Percentiles rank a stretch among this genome's conserved stretches.
Conservation (phyloP, 1,140 invertebrate genomes). For the Tetragnatha versicolor region DNA sequence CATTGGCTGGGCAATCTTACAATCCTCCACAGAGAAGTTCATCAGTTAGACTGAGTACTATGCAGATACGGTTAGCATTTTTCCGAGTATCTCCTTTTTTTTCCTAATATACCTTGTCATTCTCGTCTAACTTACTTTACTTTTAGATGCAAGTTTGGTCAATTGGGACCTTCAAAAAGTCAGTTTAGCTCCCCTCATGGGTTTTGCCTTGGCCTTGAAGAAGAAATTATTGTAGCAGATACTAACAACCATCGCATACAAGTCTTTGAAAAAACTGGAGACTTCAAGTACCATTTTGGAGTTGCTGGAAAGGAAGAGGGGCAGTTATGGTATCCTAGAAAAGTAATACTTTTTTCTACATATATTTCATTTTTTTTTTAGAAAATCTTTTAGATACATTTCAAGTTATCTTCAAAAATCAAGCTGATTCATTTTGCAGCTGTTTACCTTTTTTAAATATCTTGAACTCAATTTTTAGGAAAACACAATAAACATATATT, state of each 20-base stretch:
- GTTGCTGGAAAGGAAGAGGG: conserved; percentile 92
- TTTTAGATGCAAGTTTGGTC: conserved; percentile 87
- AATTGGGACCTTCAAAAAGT: conserved; percentile 85
- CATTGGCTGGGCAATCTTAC: conserved; percentile 27
- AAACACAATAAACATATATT: no score
- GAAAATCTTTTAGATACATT: neutral
- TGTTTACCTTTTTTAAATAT: no score
- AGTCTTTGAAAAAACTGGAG: conserved; percentile 89
- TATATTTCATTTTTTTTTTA: neutral
- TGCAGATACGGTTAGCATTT: conserved; percentile 64
- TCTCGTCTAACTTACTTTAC: neutral
- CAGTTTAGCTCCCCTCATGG: conserved; percentile 97
- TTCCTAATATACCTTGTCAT: neutral
- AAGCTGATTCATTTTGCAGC: no score
- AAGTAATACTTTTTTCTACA: conserved; percentile 67
- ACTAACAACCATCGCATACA: conserved; percentile 96
- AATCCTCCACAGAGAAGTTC: conserved; percentile 55
- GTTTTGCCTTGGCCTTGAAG: conserved; percentile 91
- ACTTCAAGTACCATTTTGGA: conserved; percentile 88
- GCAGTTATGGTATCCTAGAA: conserved; percentile 94
- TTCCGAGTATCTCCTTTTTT: neutral
- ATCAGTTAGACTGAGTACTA: conserved; percentile 63
- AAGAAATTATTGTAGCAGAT: conserved; percentile 91
- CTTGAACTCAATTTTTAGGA: no score
- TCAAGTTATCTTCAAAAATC: neutral